phyloP scores from a whole-genome alignment of 2,797 vertebrate species.

The Epinephelus malabaricus region DNA sequence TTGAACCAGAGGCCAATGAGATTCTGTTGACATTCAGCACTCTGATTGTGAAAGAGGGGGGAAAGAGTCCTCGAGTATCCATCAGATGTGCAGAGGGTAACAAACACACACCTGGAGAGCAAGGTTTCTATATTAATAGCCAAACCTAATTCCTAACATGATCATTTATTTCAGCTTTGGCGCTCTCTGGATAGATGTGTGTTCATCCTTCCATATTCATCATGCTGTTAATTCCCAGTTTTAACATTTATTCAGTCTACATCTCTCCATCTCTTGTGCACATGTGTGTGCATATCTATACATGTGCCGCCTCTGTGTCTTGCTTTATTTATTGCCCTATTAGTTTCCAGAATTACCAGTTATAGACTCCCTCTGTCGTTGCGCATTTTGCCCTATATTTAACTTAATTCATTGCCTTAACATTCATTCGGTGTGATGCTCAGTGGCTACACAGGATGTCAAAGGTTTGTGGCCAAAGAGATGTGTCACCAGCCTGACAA shows the following conservation, averaged over 20 bases:
- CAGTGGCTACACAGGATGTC: slow-evolving; percentile 25
- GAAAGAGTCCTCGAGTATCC: slow-evolving; percentile 54
- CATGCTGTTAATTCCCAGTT: slow-evolving; percentile 43
- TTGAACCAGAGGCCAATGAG: slow-evolving; percentile 80
- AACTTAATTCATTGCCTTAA: slow-evolving; percentile 10
- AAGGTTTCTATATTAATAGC: slow-evolving; percentile 62
- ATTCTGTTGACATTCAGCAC: slow-evolving; percentile 74
- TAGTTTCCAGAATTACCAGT: slow-evolving; percentile 51
- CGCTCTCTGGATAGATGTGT: background rate
- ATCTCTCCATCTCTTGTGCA: slow-evolving; percentile 29
- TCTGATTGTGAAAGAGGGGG: slow-evolving; percentile 30
- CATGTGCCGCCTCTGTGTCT: background rate
- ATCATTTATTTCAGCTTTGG: slow-evolving; percentile 60
- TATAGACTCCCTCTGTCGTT: slow-evolving; percentile 28
- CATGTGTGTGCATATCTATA: slow-evolving; percentile 1
- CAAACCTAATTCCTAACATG: slow-evolving; percentile 52
- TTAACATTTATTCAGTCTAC: slow-evolving; percentile 47
- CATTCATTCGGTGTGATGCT: slow-evolving; percentile 19
- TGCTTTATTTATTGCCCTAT: slow-evolving; percentile 52
- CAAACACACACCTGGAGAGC: slow-evolving; percentile 61
- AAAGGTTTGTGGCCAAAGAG: slow-evolving; percentile 33
- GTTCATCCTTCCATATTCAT: slow-evolving; percentile 39
- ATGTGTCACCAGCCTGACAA: slow-evolving; percentile 30
- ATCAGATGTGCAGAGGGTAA: slow-evolving; percentile 62
- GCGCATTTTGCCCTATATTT: slow-evolving; percentile 23